These are phyloP conservation scores for Anhinga anhinga DNA, from an alignment of 2,113 vertebrate genomes.

Conservation along the genomic window DNA sequence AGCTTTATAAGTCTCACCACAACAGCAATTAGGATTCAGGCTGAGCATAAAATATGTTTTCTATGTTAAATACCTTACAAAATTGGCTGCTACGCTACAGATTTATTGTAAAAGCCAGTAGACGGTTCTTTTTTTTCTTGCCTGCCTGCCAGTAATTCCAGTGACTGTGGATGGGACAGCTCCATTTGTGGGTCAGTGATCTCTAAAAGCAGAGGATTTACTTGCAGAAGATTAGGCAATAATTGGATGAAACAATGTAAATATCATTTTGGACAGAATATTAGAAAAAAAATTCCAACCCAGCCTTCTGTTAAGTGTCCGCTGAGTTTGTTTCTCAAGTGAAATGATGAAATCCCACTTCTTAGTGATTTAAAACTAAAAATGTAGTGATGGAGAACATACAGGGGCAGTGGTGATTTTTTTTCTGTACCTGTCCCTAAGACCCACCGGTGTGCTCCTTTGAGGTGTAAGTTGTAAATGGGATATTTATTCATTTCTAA, in stretches of 20 bases:
- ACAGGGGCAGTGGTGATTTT: neutral
- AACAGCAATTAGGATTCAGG: neutral
- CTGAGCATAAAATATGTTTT: neutral
- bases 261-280: neutral
- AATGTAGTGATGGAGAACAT: neutral
- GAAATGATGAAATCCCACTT: neutral
- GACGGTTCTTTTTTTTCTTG: neutral
- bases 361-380: neutral
- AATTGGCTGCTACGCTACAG: neutral
- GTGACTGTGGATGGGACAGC: neutral
- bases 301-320: neutral
- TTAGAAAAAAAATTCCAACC: neutral
- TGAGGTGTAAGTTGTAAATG: neutral
- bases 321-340: neutral
- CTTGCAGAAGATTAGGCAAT: neutral
- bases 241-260: neutral
- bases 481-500: neutral
- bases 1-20: neutral
- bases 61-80: neutral
- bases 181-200: neutral
- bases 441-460: neutral
- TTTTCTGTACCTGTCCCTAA: neutral
- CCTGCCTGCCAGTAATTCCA: neutral
- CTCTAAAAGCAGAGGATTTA: neutral
- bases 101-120: neutral